phyloP scores from a whole-genome alignment of 2,113 vertebrate genomes.

The Hippopotamus amphibius region DNA sequence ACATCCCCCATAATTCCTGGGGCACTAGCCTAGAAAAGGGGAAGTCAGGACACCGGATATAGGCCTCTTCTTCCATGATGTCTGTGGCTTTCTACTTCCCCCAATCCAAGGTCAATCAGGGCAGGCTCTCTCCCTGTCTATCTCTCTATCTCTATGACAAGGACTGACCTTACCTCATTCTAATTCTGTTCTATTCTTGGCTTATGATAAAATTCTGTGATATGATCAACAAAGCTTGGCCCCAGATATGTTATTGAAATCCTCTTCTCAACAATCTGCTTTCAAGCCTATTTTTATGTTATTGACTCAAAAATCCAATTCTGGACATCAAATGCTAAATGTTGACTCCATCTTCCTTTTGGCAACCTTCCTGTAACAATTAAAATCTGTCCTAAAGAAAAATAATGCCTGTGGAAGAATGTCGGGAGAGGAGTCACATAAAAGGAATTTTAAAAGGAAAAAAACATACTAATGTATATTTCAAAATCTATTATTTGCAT shows the following conservation, averaged over 20 bases:
- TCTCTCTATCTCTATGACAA: neutral
- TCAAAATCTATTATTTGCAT: neutral
- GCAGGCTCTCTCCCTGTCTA: neutral
- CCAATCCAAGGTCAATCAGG: neutral
- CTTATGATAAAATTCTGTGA: neutral
- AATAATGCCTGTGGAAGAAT: neutral
- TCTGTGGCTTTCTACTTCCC: neutral
- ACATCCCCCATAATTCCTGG: too few species aligned
- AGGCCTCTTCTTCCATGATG: neutral
- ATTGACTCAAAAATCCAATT: neutral
- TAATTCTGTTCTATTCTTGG: neutral
- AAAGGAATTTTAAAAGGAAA: neutral
- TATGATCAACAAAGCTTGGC: neutral
- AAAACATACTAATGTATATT: neutral
- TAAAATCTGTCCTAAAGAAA: conserved; percentile 10
- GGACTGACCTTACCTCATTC: neutral
- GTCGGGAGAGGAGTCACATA: neutral
- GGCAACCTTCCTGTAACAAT: neutral
- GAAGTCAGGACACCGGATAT: neutral
- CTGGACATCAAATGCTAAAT: neutral
- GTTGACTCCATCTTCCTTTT: neutral
- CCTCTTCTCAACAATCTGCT: neutral
- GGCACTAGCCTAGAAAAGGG: neutral
- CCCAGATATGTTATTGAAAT: neutral
- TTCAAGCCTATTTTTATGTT: conserved; percentile 29